Evolutionary conservation across 2,113 vertebrate species (phyloP).

Genomic region (Catharus fuscescens): DNA sequence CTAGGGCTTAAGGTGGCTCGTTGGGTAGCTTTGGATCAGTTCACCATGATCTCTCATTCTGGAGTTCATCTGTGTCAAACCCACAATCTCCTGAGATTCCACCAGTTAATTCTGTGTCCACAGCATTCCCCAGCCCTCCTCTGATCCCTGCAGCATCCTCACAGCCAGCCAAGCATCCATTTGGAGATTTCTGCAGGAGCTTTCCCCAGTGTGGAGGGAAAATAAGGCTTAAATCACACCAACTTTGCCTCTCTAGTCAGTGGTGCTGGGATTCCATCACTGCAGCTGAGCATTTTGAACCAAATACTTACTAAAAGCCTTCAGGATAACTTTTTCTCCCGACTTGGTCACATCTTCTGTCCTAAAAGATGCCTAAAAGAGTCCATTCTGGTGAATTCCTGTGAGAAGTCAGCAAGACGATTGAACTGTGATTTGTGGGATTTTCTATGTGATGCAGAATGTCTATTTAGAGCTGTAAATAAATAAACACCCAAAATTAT

Average conservation of each 20-base stretch:
- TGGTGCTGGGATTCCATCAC: background rate
- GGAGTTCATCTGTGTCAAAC: background rate
- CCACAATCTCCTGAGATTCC: background rate
- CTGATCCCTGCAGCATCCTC: background rate
- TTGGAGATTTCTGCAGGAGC: background rate
- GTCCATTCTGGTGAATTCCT: background rate
- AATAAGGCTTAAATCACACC: background rate
- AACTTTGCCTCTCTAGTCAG: background rate
- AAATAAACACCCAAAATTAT: background rate
- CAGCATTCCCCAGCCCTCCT: background rate
- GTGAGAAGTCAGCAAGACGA: background rate
- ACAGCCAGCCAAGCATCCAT: background rate
- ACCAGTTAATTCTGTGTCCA: background rate
- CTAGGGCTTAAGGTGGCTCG: background rate
- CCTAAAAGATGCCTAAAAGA: background rate
- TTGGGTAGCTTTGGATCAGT: background rate
- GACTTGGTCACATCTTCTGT: background rate
- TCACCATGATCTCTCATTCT: background rate
- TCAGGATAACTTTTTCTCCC: background rate
- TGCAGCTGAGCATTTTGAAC: background rate
- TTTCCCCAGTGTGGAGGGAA: accelerated
- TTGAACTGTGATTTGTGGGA: background rate
- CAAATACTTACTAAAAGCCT: background rate
- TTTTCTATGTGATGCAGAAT: background rate
- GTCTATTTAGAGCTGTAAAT: background rate